A percentile compares a stretch with the other conserved stretches of the same genome.
These are phyloP conservation scores for Megastigmus dorsalis DNA, from an alignment of 2,888 invertebrate species.

Conservation along the genomic window DNA sequence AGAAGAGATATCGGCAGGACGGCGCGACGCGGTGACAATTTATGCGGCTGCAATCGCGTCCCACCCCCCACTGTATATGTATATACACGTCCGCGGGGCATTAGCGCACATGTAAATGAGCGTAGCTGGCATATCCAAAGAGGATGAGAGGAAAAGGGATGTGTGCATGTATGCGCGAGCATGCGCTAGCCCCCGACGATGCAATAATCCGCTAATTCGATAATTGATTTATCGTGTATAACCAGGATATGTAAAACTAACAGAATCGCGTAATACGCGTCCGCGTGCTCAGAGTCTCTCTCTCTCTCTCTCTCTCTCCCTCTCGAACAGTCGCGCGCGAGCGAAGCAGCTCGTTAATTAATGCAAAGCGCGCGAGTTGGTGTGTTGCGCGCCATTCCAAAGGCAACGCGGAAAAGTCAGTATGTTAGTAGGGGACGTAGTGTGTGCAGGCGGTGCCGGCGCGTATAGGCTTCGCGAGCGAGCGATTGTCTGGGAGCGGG, in stretches of 20 bases:
- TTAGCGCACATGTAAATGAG: slow-evolving; percentile 62
- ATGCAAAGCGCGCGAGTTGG: slow-evolving; percentile 59
- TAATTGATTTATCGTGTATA: slow-evolving; percentile 70
- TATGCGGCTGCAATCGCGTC: slow-evolving; percentile 53
- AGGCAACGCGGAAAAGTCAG: slow-evolving; percentile 34
- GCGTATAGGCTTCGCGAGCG: no score
- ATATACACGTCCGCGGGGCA: slow-evolving; percentile 55
- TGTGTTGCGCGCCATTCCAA: background rate
- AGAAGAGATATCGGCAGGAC: no score
- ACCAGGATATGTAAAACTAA: slow-evolving; percentile 60
- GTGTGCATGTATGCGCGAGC: no score
- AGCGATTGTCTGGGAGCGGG: slow-evolving; percentile 4
- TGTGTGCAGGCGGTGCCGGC: no score
- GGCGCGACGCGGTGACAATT: slow-evolving; percentile 59
- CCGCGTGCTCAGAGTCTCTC: no score
- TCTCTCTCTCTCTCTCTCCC: no score
- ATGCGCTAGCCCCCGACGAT: slow-evolving; percentile 41
- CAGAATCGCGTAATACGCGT: slow-evolving; percentile 58
- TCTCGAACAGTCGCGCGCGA: no score
- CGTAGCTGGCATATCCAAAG: background rate
- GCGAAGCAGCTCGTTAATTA: slow-evolving; percentile 57
- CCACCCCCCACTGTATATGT: slow-evolving; percentile 55
- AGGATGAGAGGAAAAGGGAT: background rate
- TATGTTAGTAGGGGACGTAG: slow-evolving; percentile 17
- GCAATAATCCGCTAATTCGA: slow-evolving; percentile 70